Conservation (phyloP, 2,888 invertebrate genomes). For the Chaetogeoica ovagalla region DNA sequence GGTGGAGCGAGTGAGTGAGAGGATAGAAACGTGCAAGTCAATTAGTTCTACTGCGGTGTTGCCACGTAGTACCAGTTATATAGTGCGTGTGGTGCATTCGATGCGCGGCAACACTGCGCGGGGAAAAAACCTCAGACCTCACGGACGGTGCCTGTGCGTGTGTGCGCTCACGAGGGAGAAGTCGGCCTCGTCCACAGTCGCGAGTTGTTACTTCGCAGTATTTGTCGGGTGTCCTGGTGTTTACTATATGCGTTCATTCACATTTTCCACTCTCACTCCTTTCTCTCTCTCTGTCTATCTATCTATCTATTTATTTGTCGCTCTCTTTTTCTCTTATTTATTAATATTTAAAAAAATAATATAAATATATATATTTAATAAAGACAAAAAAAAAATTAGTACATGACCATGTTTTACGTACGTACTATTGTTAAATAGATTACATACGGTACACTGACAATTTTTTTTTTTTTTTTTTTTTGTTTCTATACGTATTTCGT, state of each 20-base stretch:
- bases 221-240: slow-evolving; percentile 34
- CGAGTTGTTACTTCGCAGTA: slow-evolving; percentile 37
- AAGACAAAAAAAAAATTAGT: not conserved
- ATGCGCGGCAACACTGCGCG: slow-evolving; percentile 46
- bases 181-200: slow-evolving; percentile 30
- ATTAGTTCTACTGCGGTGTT: slow-evolving; percentile 50
- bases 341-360: not conserved
- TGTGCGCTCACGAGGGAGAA: slow-evolving; percentile 42
- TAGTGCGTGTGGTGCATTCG: not conserved
- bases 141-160: slow-evolving; percentile 26
- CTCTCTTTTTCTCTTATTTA: not conserved
- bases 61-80: slow-evolving; percentile 30
- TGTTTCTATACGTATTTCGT: not conserved
- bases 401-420: not conserved
- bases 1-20: slow-evolving; percentile 9
- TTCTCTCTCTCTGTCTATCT: not conserved
- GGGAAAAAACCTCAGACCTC: slow-evolving; percentile 26
- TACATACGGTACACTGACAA: not conserved
- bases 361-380: not conserved
- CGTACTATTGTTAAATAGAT: not conserved
- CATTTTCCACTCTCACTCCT: slow-evolving; percentile 35
- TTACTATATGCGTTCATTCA: slow-evolving; percentile 48
- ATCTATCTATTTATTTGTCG: not conserved
- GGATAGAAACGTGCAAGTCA: slow-evolving; percentile 37
- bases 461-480: not conserved